Evolutionary conservation across 2,113 vertebrate genomes (phyloP).

Genomic region (Lycaon pictus): DNA sequence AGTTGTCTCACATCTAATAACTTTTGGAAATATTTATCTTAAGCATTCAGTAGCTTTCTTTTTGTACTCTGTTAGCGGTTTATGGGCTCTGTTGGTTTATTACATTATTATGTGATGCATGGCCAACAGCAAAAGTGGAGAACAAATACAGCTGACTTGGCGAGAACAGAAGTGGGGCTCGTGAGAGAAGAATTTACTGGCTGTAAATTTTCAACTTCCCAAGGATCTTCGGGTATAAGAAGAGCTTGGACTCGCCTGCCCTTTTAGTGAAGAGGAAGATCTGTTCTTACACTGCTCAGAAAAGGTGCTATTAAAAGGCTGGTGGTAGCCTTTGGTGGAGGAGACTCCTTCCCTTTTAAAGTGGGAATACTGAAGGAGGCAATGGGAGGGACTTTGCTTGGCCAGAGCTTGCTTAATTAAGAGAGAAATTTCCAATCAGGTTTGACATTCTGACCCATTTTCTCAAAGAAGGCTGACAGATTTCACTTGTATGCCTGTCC

Average conservation of each 20-base stretch:
- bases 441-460: background rate
- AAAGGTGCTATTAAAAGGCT: background rate
- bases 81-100: background rate
- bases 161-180: background rate
- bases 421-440: background rate
- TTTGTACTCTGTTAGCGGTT: background rate
- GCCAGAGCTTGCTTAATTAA: constrained; percentile 18
- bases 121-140: background rate
- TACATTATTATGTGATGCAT: background rate
- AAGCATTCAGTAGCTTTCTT: background rate
- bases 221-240: background rate
- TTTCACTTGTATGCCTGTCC: background rate
- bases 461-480: background rate
- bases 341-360: background rate
- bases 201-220: background rate
- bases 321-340: background rate
- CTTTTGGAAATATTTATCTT: background rate
- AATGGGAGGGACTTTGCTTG: background rate
- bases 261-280: too few species aligned
- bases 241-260: background rate
- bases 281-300: background rate
- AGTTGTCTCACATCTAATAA: background rate
- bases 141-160: background rate
- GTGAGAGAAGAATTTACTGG: background rate
- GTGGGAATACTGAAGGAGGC: background rate